Evolutionary conservation across 2,797 vertebrate species (phyloP).

Genomic region (Geotrypetes seraphini): DNA sequence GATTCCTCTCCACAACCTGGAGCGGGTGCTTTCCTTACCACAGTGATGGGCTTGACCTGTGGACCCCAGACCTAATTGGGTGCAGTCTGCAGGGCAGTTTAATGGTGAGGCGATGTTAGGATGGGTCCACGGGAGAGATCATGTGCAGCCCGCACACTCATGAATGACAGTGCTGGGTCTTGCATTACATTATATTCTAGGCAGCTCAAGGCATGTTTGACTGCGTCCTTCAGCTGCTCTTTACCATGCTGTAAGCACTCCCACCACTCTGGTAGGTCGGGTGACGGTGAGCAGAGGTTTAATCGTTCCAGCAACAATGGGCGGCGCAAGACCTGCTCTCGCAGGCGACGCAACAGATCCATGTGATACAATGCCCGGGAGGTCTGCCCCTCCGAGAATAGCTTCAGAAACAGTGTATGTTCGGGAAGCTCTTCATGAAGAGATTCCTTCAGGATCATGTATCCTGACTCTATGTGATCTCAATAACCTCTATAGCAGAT

Average conservation of each 20-base stretch:
- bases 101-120: slow-evolving; percentile 4
- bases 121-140: slow-evolving; percentile 38
- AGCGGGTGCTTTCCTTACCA: slow-evolving; percentile 8
- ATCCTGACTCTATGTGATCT: no score
- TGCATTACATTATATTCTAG: slow-evolving; percentile 74
- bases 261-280: slow-evolving; percentile 84
- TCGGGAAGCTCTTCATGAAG: slow-evolving; percentile 74
- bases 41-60: slow-evolving; percentile 16
- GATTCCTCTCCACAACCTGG: slow-evolving; percentile 45
- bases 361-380: slow-evolving; percentile 83
- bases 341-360: slow-evolving; percentile 75
- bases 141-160: slow-evolving; percentile 49
- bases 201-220: slow-evolving; percentile 76
- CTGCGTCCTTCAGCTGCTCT: slow-evolving; percentile 73
- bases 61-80: slow-evolving; percentile 32
- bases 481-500: no score
- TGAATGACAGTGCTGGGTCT: slow-evolving; percentile 77
- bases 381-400: slow-evolving; percentile 83
- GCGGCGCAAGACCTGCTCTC: slow-evolving; percentile 78
- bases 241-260: slow-evolving; percentile 71
- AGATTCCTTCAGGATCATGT: no score
- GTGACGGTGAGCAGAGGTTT: slow-evolving; percentile 46
- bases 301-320: slow-evolving; percentile 68
- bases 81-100: slow-evolving; percentile 33
- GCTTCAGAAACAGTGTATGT: slow-evolving; percentile 67